Base-by-base conservation (phyloP, 2,797 vertebrate species). In the Euphonia xanthogaster region DNA sequence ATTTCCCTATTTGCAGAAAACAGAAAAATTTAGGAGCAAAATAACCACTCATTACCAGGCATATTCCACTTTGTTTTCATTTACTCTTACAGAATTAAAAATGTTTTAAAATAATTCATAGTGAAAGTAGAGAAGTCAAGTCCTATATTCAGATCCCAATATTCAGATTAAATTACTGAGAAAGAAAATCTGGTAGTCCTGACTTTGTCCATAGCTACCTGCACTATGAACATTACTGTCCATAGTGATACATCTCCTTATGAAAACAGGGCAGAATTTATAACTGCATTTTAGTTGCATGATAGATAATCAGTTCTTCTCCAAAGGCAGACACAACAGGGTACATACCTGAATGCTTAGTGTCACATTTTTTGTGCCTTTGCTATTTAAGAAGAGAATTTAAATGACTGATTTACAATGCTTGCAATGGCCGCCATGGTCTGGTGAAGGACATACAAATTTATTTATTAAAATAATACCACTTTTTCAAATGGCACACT, bases 331-430 rank as follows among this genome's bases (percentile, higher is more conserved):
- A 23, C 33, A 79, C 74, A 58, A 33, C 27, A 42, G 30, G 45
- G 8, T 19, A 37, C 0, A 0, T 24, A 47, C 51, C 21, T 66
- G 30, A n/a, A 50, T n/a, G 31, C 3, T 5, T 20, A 17, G n/a
- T 42, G 30, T 12, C 17, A 12, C 18, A 25, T 14, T 24, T 81
- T 51, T 85, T 54, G 14, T 54, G 28, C 12, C 17, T 65, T 88
- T 39, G 19, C 85, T 63, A 40, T 79, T 72, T 72, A 60, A 68
- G 33, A 50, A 76, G 47, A 27, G 42, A 28, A 40, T 58, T 65
- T 74, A 68, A 62, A 39, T 60, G 1, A 61, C n/a, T 42, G 58
- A 40, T 72, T 50, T 42, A 50, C 3, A 19, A 23, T 31, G 18
- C 45, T 55, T 50, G 40, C 12, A 4, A 22, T 42, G 11, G 5